Percentiles rank a stretch among this genome's conserved stretches.
phyloP scores from a whole-genome alignment of 1,140 invertebrate species.

The Lepidurus couesii region DNA sequence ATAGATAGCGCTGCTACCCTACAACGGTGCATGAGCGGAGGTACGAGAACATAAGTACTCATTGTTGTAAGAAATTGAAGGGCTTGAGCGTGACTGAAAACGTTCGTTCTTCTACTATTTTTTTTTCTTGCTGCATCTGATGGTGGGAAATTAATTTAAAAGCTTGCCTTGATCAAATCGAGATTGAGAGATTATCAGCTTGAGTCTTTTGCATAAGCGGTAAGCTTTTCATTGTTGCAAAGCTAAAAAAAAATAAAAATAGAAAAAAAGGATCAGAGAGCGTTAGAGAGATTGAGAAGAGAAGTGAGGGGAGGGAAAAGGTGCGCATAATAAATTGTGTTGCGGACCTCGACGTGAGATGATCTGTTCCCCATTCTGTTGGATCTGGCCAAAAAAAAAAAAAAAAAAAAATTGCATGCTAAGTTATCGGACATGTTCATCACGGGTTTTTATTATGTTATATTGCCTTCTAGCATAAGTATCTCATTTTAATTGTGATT shows the following conservation, averaged over 20 bases:
- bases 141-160: neutral
- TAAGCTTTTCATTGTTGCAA: too few species aligned
- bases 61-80: neutral
- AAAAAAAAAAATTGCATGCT: neutral
- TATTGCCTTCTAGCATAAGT: too few species aligned
- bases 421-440: neutral
- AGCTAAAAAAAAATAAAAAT: neutral
- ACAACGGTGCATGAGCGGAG: too few species aligned
- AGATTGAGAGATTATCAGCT: neutral
- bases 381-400: neutral
- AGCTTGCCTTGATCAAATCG: neutral
- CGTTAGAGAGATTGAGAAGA: neutral
- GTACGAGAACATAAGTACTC: neutral
- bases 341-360: neutral
- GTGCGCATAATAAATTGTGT: neutral
- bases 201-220: neutral
- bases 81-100: conserved; percentile 1
- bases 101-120: neutral
- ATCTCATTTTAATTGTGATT: too few species aligned
- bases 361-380: neutral
- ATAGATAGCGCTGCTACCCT: neutral
- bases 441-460: neutral
- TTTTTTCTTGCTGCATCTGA: neutral
- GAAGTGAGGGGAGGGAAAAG: neutral
- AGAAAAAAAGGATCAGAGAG: neutral